phyloP scores from a whole-genome alignment of 2,113 vertebrate genomes.

The Esox niger region DNA sequence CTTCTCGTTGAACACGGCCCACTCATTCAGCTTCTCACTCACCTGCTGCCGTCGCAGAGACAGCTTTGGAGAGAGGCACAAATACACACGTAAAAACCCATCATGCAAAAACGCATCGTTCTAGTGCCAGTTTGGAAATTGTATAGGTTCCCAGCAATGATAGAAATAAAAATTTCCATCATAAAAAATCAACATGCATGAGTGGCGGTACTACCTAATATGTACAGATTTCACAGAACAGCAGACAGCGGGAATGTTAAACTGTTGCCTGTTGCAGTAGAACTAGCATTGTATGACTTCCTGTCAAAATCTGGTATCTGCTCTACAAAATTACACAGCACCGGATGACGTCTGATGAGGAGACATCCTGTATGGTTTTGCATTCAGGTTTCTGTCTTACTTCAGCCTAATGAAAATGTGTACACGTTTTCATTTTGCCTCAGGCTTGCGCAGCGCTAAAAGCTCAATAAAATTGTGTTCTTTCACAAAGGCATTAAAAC shows the following conservation, averaged over 20 bases:
- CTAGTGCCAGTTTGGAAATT: too few relatives aligned
- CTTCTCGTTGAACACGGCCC: slow-evolving; percentile 90
- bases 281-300: slow-evolving; percentile 45
- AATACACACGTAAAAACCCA: too few relatives aligned
- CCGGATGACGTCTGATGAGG: slow-evolving; percentile 54
- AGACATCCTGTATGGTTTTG: slow-evolving; percentile 21
- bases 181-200: too few relatives aligned
- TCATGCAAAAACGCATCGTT: too few relatives aligned
- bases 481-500: background rate
- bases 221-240: background rate
- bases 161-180: too few relatives aligned
- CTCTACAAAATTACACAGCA: slow-evolving; percentile 37
- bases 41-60: slow-evolving; percentile 86
- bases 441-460: background rate
- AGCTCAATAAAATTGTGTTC: background rate
- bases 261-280: slow-evolving; percentile 18
- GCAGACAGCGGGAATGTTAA: background rate
- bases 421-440: background rate
- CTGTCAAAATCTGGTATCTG: slow-evolving; percentile 46
- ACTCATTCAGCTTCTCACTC: slow-evolving; percentile 88
- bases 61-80: slow-evolving; percentile 69
- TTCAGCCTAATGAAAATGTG: background rate
- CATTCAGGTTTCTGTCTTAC: slow-evolving; percentile 43
- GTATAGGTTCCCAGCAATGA: too few relatives aligned
- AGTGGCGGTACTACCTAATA: background rate